Evolutionary conservation across 2,888 invertebrate species (phyloP), one percentile per base, ranked within the genome.

Genomic region (Drosophila quasianomalipes): DNA sequence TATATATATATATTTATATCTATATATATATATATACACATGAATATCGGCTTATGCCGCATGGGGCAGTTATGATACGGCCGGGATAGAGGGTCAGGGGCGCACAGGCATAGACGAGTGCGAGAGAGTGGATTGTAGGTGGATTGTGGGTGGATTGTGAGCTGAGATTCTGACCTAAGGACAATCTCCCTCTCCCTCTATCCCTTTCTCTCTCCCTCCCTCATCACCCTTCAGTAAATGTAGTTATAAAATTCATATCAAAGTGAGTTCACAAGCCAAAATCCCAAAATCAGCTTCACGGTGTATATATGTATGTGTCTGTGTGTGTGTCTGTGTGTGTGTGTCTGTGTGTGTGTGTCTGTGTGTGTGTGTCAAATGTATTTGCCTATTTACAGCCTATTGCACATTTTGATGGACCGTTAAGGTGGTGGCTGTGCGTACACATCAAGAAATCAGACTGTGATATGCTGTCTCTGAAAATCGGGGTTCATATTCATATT

Each of bases 371-470:
- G 62, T 66, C 31, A 83, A 86, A 89, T 79, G 79, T 85, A 87
- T 86, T 86, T 87, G 85, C 89, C 90, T 89, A 89, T 88, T 87
- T 88, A 89, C 85, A 89, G 88, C 83, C 88, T 90, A 86, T 87
- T 89, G 85, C 88, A 89, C 85, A 89, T 85, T 85, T 89, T 77
- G 87, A 79, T 82, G 76, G 70, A 26, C 65, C 75, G 69, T 66
- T 74, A 63, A 55, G 37, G 53, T 63, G 54, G 41, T 33, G 33
- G 30, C 5, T 28, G 33, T 19, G 30, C n/a, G 16, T 41, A 22
- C n/a, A 30, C n/a, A 30, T 30, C 3, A 39, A 12, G 16, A 16
- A 33, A 35, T 16, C 47, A 26, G 16, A 47, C 16, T 26, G 22
- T 4, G 22, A 26, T 47, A 26, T 22, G 22, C 47, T 22, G 4